Base-by-base conservation (phyloP, 2,113 vertebrate species). In the Rhodinocichla rosea region DNA sequence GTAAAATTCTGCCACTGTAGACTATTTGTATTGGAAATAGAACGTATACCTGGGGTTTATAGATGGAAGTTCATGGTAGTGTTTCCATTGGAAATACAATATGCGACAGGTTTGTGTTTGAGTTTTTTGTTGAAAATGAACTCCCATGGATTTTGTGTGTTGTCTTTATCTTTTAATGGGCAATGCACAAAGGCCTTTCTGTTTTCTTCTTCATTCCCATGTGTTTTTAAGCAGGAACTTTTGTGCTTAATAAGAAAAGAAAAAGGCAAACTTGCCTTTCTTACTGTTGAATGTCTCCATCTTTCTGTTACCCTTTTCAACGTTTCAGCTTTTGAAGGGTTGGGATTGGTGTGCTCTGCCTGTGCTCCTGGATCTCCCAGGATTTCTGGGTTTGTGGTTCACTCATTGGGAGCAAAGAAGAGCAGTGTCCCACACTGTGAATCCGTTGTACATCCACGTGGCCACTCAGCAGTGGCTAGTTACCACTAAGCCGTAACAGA, bases 331-430 rank as follows among this genome's bases (percentile, higher is more conserved):
- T 75, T 77, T 60, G 55, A 69, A 74, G 12, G 12, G 14, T 47
- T 88, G 5, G 20, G 23, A 52, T 45, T 2, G 4, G 28, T 0
- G 0, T 49, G 39, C 62, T 84, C 65, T 90, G 62, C 47, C 42
- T 52, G 21, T 89, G 32, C 11, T 92, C 39, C 56, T 70, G 69
- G 10, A 71, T 85, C 57, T 85, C 57, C n/a, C 30, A 33, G 56
- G 47, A n/a, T 62, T 89, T 79, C 73, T 74, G 53, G 27, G 40
- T 50, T 87, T 3, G 1, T 56, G 77, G 15, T 56, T 89, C 23
- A 13, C 44, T 47, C 0, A 0, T 4, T 1, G 3, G 55, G 49
- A 71, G n/a, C 40, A 69, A 50, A 21, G 76, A 45, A 55, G 37
- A 82, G 45, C 50, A 26, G 18, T 76, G n/a, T 79, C 74, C 37